Evolutionary conservation across 2,797 vertebrate genomes (phyloP).

Genomic region (Siniperca undulata): DNA sequence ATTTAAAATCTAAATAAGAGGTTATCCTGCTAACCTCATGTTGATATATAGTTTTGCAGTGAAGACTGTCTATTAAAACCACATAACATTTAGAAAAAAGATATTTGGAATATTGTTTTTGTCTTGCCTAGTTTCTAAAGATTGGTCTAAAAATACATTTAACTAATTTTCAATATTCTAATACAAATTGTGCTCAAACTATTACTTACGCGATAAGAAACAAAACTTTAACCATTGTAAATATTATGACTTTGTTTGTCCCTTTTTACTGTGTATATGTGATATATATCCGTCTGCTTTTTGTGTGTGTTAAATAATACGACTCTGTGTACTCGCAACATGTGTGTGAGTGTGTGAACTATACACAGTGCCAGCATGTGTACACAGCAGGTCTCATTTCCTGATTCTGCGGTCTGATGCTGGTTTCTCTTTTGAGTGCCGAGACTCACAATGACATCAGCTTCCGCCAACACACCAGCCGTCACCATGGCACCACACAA

Average conservation of each 20-base stretch:
- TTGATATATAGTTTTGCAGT: not conserved
- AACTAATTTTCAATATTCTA: not conserved
- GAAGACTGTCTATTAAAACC: not conserved
- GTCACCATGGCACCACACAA: slow-evolving; percentile 92
- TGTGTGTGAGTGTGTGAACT: slow-evolving; percentile 68
- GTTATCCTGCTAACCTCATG: not conserved
- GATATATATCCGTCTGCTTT: slow-evolving; percentile 16
- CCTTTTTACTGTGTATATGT: not conserved
- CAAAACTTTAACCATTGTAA: not conserved
- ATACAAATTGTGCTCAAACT: not conserved
- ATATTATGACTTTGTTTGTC: not conserved
- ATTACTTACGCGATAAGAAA: not conserved
- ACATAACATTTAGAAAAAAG: not conserved
- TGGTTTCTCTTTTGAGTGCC: slow-evolving; percentile 82
- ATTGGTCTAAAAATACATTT: not conserved
- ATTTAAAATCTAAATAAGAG: not conserved
- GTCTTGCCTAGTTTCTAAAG: not conserved
- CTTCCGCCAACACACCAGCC: slow-evolving; percentile 91
- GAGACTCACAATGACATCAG: slow-evolving; percentile 91
- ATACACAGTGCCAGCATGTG: slow-evolving; percentile 84
- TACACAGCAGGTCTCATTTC: slow-evolving; percentile 88
- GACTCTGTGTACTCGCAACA: slow-evolving; percentile 47
- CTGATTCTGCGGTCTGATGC: slow-evolving; percentile 76
- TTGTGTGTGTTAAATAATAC: slow-evolving; percentile 28
- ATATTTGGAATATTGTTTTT: not conserved